A percentile compares a stretch with the other conserved stretches of the same genome.
Evolutionary conservation across 2,797 vertebrate species (phyloP).

Genomic region (Erithacus rubecula): DNA sequence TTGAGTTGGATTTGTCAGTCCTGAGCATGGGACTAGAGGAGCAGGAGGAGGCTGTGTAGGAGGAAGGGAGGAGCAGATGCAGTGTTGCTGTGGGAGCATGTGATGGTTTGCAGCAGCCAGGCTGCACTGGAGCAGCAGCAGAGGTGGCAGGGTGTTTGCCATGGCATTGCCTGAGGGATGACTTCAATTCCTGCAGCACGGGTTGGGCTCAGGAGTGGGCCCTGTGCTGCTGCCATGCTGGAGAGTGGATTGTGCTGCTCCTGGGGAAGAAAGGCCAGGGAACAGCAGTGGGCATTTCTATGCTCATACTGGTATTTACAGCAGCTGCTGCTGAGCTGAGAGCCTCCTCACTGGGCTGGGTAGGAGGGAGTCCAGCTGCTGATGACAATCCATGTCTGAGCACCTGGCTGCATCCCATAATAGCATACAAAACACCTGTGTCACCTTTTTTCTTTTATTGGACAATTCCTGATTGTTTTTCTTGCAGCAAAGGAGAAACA

Average conservation of each 20-base stretch:
- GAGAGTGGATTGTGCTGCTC: not conserved
- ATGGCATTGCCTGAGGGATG: not conserved
- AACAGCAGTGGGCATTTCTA: fast-evolving
- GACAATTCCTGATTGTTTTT: not conserved
- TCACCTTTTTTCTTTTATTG: not conserved
- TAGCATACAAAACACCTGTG: not conserved
- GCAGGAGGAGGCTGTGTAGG: not conserved
- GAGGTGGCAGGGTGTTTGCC: not conserved
- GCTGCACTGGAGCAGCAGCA: not conserved
- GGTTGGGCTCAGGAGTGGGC: not conserved
- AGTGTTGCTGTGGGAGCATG: not conserved
- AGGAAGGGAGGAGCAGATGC: not conserved
- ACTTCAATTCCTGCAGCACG: not conserved
- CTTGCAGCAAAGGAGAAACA: not conserved
- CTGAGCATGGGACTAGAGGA: not conserved
- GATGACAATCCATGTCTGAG: not conserved
- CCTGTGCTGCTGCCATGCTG: not conserved
- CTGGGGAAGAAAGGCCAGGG: not conserved
- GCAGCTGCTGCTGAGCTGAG: not conserved
- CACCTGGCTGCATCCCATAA: not conserved
- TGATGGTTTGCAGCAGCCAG: fast-evolving
- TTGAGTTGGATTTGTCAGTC: not conserved
- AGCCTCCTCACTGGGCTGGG: fast-evolving
- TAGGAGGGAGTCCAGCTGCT: not conserved
- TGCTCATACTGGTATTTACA: not conserved